A percentile compares a stretch with the other conserved stretches of the same genome.
Evolutionary conservation across 1,140 invertebrate genomes (phyloP).

Genomic region (Cepaea nemoralis): DNA sequence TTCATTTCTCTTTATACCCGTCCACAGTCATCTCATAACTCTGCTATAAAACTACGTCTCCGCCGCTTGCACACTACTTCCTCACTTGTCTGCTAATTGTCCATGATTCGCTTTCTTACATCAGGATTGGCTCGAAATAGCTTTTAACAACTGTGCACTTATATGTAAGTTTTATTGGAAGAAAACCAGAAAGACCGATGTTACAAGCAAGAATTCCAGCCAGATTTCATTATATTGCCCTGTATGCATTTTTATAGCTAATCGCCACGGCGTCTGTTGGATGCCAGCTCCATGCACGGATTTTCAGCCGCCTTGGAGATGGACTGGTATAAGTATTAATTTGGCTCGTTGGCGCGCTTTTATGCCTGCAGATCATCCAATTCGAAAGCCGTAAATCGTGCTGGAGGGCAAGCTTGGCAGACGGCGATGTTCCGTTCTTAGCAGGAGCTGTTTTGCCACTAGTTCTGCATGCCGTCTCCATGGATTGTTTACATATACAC

Average conservation of each 20-base stretch:
- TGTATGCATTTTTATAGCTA: neutral
- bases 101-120: no score
- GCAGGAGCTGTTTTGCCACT: neutral
- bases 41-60: no score
- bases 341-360: constrained; percentile 4
- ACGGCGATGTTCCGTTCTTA: neutral
- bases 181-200: no score
- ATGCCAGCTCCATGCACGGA: neutral
- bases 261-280: neutral
- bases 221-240: neutral
- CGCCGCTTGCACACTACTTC: no score
- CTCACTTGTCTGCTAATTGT: no score
- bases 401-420: neutral
- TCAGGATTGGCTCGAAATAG: no score
- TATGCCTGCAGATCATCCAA: constrained; percentile 3
- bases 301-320: neutral
- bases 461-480: neutral
- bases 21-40: no score
- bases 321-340: constrained; percentile 17
- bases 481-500: neutral
- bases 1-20: no score
- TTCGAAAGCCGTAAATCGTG: constrained; percentile 25
- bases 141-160: no score
- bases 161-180: no score
- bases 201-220: neutral